Evolutionary conservation across 2,113 vertebrate species (phyloP).

Genomic region (Thunnus thynnus): DNA sequence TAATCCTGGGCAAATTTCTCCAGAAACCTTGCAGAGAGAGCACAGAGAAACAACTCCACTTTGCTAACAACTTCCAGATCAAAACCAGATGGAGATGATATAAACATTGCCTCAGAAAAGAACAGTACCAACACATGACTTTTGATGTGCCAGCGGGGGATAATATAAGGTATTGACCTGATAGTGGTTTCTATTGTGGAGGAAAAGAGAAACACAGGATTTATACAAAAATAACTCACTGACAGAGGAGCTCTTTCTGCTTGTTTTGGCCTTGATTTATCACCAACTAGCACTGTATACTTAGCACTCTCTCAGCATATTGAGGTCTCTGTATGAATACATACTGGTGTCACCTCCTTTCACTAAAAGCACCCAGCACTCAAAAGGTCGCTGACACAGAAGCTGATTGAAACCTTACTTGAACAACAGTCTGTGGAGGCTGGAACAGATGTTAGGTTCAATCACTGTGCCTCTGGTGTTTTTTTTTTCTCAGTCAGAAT

Average conservation of each 20-base stretch:
- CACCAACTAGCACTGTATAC: constrained; percentile 12
- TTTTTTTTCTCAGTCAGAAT: constrained; percentile 47
- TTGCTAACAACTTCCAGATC: constrained; percentile 57
- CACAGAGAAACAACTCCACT: constrained; percentile 14
- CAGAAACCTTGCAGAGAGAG: constrained; percentile 18
- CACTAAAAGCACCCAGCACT: constrained; percentile 7
- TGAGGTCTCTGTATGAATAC: constrained; percentile 25
- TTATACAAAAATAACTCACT: constrained; percentile 50
- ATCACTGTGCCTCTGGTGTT: constrained; percentile 54
- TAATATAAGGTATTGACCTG: constrained; percentile 35
- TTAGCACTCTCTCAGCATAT: constrained; percentile 4
- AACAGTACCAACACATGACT: constrained; percentile 52
- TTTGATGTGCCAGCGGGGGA: constrained; percentile 37
- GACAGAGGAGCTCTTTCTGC: constrained; percentile 35
- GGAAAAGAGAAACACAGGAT: constrained; percentile 30
- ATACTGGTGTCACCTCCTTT: constrained; percentile 1
- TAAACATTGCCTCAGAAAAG: constrained; percentile 47
- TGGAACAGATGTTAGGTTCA: constrained; percentile 76
- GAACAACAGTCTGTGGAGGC: constrained; percentile 39
- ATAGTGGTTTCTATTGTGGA: background rate
- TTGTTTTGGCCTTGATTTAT: constrained; percentile 17
- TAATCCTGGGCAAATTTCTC: constrained; percentile 55
- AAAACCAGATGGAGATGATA: constrained; percentile 68
- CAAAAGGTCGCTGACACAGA: constrained; percentile 46
- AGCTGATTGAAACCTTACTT: constrained; percentile 48